phyloP scores from a whole-genome alignment of 2,888 invertebrate species.

The Cyclophora albipunctata region DNA sequence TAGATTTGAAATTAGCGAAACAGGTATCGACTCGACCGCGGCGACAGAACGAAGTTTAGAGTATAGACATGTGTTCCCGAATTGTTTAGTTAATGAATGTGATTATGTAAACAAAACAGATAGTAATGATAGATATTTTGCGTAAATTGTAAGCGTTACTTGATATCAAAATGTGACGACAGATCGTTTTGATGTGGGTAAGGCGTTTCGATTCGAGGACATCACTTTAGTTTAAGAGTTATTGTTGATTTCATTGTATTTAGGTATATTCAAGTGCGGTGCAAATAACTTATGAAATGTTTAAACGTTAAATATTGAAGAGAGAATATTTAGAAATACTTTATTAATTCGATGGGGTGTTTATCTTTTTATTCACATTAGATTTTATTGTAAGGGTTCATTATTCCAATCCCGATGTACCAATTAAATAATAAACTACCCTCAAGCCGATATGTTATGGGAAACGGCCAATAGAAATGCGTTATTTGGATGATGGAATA shows the following conservation, averaged over 20 bases:
- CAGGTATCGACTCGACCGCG: constrained; percentile 24
- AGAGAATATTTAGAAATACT: constrained; percentile 37
- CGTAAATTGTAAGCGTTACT: constrained; percentile 20
- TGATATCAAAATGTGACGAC: constrained; percentile 8
- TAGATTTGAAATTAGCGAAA: constrained; percentile 27
- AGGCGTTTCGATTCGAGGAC: constrained; percentile 26
- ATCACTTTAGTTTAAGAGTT: constrained; percentile 36
- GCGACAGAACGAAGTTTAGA: constrained; percentile 41
- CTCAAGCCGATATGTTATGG: no score
- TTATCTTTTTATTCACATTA: neutral
- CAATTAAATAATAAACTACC: neutral
- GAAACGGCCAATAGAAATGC: no score
- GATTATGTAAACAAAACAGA: constrained; percentile 21
- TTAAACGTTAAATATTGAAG: constrained; percentile 32
- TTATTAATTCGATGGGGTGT: constrained; percentile 25
- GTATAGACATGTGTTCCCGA: constrained; percentile 55
- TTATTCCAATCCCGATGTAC: neutral
- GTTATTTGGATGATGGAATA: no score
- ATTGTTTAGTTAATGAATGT: constrained; percentile 27
- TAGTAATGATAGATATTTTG: constrained; percentile 21
- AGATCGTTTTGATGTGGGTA: constrained; percentile 17
- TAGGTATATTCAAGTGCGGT: constrained; percentile 37
- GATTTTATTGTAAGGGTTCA: neutral
- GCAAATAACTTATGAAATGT: constrained; percentile 42
- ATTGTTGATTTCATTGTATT: constrained; percentile 33